Conservation (phyloP, 92 coral and sea anemone genomes). For the Epizoanthus fatuus region DNA sequence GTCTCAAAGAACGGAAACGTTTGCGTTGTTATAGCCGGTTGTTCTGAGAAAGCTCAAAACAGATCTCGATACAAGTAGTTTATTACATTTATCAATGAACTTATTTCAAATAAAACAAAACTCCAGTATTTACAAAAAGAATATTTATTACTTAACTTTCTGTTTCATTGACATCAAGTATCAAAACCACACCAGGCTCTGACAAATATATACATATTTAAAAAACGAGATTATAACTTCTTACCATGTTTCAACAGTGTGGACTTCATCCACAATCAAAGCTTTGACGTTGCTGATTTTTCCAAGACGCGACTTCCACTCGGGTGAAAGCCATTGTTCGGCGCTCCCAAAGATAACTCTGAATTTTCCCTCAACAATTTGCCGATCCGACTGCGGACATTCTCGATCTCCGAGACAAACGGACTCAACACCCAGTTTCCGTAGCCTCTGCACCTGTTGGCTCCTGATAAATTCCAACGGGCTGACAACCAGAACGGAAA, state of each 20-base stretch:
- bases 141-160: no score
- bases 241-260: constrained; percentile 38
- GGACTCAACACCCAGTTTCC: constrained; percentile 8
- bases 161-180: no score
- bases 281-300: constrained; percentile 12
- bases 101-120: no score
- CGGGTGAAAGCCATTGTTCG: constrained; percentile 15
- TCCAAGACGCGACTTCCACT: background rate
- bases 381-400: constrained; percentile 1
- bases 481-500: constrained; percentile 28
- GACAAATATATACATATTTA: no score
- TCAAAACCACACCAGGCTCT: no score
- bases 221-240: background rate
- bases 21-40: no score
- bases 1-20: no score
- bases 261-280: constrained; percentile 23
- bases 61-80: no score
- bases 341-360: constrained; percentile 30
- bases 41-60: no score
- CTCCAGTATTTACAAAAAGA: no score
- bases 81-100: no score
- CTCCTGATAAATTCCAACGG: constrained; percentile 26
- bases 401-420: background rate
- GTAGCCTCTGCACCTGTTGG: constrained; percentile 26
- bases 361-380: background rate